These are phyloP conservation scores for Octopus sinensis DNA, from an alignment of 1,140 invertebrate genomes.

Conservation along the genomic window DNA sequence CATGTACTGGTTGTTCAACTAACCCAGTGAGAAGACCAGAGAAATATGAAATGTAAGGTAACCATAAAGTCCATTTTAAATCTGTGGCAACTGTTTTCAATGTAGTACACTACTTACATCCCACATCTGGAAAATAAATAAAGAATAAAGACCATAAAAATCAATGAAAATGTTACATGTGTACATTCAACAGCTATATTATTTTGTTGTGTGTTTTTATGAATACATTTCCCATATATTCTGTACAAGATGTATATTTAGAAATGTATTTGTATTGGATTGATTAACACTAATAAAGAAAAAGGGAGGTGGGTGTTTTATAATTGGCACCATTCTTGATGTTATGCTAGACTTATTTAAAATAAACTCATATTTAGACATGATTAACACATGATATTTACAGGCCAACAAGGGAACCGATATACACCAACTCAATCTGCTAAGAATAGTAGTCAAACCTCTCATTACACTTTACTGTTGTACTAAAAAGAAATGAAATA, in stretches of 20 bases:
- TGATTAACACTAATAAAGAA: neutral
- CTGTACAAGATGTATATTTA: slow-evolving; percentile 13
- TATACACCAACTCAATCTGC: too few relatives aligned
- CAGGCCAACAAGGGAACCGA: too few relatives aligned
- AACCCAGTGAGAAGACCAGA: neutral
- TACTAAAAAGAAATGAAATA: neutral
- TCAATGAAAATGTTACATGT: neutral
- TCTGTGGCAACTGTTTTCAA: slow-evolving; percentile 21
- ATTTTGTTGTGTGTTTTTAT: neutral
- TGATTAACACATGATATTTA: too few relatives aligned
- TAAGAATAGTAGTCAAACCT: too few relatives aligned
- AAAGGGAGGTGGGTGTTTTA: neutral
- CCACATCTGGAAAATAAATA: slow-evolving; percentile 59
- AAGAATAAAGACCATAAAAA: slow-evolving; percentile 35
- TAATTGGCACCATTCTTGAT: too few relatives aligned
- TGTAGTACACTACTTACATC: slow-evolving; percentile 51
- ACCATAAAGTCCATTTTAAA: neutral
- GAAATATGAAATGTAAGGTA: neutral
- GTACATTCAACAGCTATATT: too few relatives aligned
- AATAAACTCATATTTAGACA: too few relatives aligned
- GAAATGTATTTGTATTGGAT: neutral
- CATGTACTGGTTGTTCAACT: neutral
- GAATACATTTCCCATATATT: slow-evolving; percentile 9
- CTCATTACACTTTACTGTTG: neutral
- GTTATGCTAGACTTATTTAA: too few relatives aligned